Base-by-base conservation (phyloP, 1,140 invertebrate species). In the Eupristina koningsbergeri region DNA sequence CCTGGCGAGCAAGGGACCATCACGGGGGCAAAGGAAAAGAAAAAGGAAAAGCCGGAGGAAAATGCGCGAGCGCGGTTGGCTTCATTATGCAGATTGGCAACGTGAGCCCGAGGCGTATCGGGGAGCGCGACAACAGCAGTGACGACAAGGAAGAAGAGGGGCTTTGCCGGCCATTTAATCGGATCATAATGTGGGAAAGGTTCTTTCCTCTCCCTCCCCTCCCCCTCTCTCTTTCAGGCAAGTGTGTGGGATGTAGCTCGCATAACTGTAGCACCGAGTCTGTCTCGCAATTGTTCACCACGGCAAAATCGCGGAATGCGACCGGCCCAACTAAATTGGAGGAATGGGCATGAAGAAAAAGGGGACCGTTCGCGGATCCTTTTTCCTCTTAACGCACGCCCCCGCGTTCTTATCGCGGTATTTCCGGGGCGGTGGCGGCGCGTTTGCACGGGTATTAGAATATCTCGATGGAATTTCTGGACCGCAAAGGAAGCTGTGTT, bases 151-250 rank as follows among this genome's bases (percentile, higher is more conserved):
- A 34, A 11, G 63, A 34, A 36, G 63, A 13, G 26, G 53, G 53
- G 3, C 41, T n/a, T n/a, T 47, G 3, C 6, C 61, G 86, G 87
- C 86, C 87, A 87, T 86, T 85, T 88, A 88, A 88, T 89, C 88
- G 86, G 86, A 89, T 88, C 85, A 86, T 87, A 89, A 88, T 89
- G 87, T 88, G 87, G 87, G 86, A 87, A 89, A 89, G 86, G 39
- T 71, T 36, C 75, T 84, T n/a, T n/a, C n/a, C n/a, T n/a, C n/a
- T n/a, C n/a, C n/a, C n/a, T n/a, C n/a, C n/a, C n/a, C n/a, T n/a
- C n/a, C n/a, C n/a, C n/a, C n/a, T n/a, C n/a, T n/a, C n/a, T n/a
- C n/a, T n/a, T n/a, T n/a, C n/a, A n/a, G n/a, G n/a, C n/a, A n/a
- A n/a, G n/a, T n/a, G 67, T 34, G 34, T 41, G 6, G 0, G 53